These are phyloP conservation scores for Morpho achilles DNA, from an alignment of 2,888 invertebrate species.

Conservation along the genomic window DNA sequence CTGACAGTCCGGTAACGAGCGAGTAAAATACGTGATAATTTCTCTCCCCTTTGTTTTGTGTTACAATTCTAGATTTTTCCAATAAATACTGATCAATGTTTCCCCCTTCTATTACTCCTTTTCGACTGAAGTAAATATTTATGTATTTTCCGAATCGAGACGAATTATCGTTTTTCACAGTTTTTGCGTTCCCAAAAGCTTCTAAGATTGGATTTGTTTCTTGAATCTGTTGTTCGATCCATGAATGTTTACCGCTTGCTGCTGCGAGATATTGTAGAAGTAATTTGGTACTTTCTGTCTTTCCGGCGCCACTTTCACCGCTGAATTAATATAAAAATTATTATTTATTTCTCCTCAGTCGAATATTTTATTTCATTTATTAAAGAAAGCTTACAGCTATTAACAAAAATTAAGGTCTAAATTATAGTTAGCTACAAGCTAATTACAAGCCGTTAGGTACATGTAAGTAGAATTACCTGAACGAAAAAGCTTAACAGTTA, in stretches of 20 bases:
- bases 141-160: conserved; percentile 98
- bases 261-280: conserved; percentile 96
- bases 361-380: too few relatives aligned
- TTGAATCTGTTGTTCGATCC: conserved; percentile 98
- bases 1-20: conserved; percentile 88
- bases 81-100: conserved; percentile 96
- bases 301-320: conserved; percentile 97
- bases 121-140: conserved; percentile 90
- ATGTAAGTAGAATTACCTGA: too few relatives aligned
- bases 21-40: conserved; percentile 98
- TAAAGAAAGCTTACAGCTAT: too few relatives aligned
- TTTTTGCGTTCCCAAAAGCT: conserved; percentile 98
- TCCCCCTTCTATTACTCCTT: conserved; percentile 94
- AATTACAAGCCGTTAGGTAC: too few relatives aligned
- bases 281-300: conserved; percentile 97
- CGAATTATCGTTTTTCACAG: conserved; percentile 96
- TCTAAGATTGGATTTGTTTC: conserved; percentile 98
- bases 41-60: conserved; percentile 92
- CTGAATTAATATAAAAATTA: conserved; percentile 61
- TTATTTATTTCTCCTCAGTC: too few relatives aligned
- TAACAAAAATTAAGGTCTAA: too few relatives aligned
- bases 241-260: conserved; percentile 95
- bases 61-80: conserved; percentile 95
- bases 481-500: too few relatives aligned
- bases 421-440: too few relatives aligned